Evolutionary conservation across 2,797 vertebrate species (phyloP).

Genomic region (Pangasius krempfi): DNA sequence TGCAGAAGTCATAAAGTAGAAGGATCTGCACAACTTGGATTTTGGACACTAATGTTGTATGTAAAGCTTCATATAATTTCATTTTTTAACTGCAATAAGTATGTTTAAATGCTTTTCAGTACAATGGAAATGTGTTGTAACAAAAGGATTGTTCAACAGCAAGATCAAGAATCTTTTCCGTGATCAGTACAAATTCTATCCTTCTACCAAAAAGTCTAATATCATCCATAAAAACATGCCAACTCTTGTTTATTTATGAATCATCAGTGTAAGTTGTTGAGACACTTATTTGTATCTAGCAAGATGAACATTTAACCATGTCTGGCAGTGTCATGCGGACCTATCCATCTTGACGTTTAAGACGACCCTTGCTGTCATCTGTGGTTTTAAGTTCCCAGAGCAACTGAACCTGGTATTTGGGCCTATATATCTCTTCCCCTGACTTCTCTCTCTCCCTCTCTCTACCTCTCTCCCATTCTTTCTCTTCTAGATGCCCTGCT

Average conservation of each 20-base stretch:
- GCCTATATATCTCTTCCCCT: slow-evolving; percentile 67
- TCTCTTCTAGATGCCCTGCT: slow-evolving; percentile 64
- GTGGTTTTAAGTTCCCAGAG: slow-evolving; percentile 79
- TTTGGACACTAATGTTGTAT: neutral
- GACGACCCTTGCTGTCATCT: slow-evolving; percentile 75
- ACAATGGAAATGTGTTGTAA: neutral
- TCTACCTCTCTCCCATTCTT: neutral
- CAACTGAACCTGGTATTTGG: slow-evolving; percentile 71
- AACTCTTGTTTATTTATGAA: slow-evolving; percentile 42
- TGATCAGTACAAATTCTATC: slow-evolving; percentile 13
- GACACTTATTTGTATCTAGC: slow-evolving; percentile 72
- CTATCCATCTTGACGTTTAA: slow-evolving; percentile 76
- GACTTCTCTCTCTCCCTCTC: neutral
- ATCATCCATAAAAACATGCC: neutral
- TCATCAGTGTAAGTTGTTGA: slow-evolving; percentile 46
- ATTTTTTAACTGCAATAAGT: neutral
- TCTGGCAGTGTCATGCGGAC: slow-evolving; percentile 60
- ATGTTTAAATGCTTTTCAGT: neutral
- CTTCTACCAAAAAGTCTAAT: neutral
- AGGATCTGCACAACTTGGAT: neutral
- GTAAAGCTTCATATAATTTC: neutral
- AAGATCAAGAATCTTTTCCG: neutral
- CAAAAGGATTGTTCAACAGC: neutral
- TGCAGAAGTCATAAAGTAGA: neutral
- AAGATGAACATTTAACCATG: slow-evolving; percentile 67